Percentiles rank a stretch among this genome's conserved stretches.
phyloP scores from a whole-genome alignment of 2,888 invertebrate species.

The Scaptomyza parva region DNA sequence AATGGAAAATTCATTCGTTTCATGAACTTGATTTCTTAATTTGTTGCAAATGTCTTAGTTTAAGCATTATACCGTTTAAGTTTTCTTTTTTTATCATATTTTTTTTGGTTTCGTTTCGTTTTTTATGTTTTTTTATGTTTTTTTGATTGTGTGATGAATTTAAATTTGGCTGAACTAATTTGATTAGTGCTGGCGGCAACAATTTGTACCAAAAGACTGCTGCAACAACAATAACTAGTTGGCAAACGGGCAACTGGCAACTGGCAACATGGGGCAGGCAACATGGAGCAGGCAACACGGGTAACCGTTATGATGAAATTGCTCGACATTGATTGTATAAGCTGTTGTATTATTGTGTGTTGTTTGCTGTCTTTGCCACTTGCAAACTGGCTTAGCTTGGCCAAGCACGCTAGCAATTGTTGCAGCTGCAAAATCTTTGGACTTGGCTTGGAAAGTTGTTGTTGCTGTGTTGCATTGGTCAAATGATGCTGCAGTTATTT shows the following conservation, averaged over 20 bases:
- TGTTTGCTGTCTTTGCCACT: conserved; percentile 25
- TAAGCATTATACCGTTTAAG: conserved; percentile 1
- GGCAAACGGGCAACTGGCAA: conserved; percentile 13
- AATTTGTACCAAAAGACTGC: conserved; percentile 14
- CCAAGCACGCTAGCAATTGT: conserved; percentile 40
- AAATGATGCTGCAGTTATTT: conserved; percentile 73
- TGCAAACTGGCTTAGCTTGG: conserved; percentile 38
- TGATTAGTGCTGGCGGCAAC: conserved; percentile 51
- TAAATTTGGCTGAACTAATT: conserved; percentile 74
- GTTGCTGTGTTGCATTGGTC: conserved; percentile 54
- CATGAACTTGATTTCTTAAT: conserved; percentile 76
- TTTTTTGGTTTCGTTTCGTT: too few species aligned
- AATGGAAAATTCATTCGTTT: too few species aligned
- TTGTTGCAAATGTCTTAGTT: conserved; percentile 39
- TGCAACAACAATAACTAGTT: conserved; percentile 15
- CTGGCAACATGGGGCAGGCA: conserved; percentile 1
- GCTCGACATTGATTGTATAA: conserved; percentile 74
- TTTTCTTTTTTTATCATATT: conserved; percentile 6
- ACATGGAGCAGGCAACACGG: conserved; percentile 32
- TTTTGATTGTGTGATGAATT: conserved; percentile 46
- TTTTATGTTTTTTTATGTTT: conserved; percentile 20
- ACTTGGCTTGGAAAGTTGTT: conserved; percentile 57
- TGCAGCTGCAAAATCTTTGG: conserved; percentile 35
- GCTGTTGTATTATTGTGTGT: conserved; percentile 25
- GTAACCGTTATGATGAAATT: conserved; percentile 75